These are phyloP conservation scores for Lochmaea capreae DNA, from an alignment of 2,888 invertebrate genomes.

Conservation along the genomic window DNA sequence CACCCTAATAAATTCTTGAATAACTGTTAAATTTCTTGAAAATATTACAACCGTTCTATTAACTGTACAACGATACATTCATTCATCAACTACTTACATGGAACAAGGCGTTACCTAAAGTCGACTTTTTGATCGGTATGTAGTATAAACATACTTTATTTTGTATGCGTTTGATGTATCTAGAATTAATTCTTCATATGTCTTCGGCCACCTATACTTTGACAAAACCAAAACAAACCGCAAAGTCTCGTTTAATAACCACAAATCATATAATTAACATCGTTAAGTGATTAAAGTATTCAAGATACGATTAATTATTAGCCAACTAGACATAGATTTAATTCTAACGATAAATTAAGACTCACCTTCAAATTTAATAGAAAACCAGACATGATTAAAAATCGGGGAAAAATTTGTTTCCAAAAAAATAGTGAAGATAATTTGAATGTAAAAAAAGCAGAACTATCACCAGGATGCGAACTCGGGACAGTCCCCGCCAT, in stretches of 20 bases:
- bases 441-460: too few relatives aligned
- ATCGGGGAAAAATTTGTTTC: too few relatives aligned
- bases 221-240: constrained; percentile 30
- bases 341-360: too few relatives aligned
- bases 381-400: too few relatives aligned
- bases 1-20: neutral
- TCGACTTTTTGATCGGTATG: neutral
- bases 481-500: too few relatives aligned
- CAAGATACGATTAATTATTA: neutral
- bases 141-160: neutral
- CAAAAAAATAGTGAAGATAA: too few relatives aligned
- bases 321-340: too few relatives aligned
- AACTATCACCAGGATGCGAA: too few relatives aligned
- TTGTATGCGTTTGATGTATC: constrained; percentile 15
- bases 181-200: constrained; percentile 18
- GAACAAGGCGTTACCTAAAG: neutral
- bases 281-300: neutral
- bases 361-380: too few relatives aligned
- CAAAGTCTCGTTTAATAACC: constrained; percentile 33
- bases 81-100: neutral
- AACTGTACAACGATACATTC: constrained; percentile 11
- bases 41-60: neutral
- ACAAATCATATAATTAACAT: neutral
- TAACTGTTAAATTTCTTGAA: neutral
- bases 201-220: constrained; percentile 26